phyloP scores from a whole-genome alignment of 2,113 vertebrate species.

The Dipodomys spectabilis region DNA sequence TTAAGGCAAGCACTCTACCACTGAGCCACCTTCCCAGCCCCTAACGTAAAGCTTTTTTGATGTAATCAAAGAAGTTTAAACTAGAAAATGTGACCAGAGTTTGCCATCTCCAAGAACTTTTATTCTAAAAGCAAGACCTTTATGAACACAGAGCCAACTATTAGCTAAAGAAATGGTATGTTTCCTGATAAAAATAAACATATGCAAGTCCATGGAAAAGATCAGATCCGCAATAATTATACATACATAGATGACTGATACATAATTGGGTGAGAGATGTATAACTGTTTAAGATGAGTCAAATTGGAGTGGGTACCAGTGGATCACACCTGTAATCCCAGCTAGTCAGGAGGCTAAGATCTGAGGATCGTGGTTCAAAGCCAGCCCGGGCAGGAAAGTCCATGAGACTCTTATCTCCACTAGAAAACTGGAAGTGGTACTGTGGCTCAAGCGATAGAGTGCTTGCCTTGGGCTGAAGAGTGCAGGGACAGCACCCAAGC shows the following conservation, averaged over 20 bases:
- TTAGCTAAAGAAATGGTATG: constrained; percentile 17
- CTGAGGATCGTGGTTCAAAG: too few species aligned
- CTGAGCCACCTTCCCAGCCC: too few species aligned
- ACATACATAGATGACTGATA: not conserved
- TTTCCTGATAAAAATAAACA: constrained; percentile 17
- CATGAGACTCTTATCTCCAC: too few species aligned
- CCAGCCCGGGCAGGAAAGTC: too few species aligned
- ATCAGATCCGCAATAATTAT: not conserved
- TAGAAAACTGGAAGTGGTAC: too few species aligned
- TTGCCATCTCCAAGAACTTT: not conserved
- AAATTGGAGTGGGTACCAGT: not conserved
- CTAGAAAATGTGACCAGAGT: constrained; percentile 7
- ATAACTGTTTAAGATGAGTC: constrained; percentile 40
- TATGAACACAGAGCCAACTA: not conserved
- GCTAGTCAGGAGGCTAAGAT: too few species aligned
- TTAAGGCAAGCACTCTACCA: too few species aligned
- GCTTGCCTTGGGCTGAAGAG: too few species aligned
- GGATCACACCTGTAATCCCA: too few species aligned
- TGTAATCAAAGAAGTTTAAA: not conserved
- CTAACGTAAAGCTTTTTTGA: not conserved
- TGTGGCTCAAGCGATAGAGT: too few species aligned
- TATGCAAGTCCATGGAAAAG: constrained; percentile 20
- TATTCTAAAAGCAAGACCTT: constrained; percentile 26
- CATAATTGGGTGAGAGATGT: constrained; percentile 10
- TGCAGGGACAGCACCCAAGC: too few species aligned